phyloP scores from a whole-genome alignment of 2,888 invertebrate species.

The Drosophila siamana region DNA sequence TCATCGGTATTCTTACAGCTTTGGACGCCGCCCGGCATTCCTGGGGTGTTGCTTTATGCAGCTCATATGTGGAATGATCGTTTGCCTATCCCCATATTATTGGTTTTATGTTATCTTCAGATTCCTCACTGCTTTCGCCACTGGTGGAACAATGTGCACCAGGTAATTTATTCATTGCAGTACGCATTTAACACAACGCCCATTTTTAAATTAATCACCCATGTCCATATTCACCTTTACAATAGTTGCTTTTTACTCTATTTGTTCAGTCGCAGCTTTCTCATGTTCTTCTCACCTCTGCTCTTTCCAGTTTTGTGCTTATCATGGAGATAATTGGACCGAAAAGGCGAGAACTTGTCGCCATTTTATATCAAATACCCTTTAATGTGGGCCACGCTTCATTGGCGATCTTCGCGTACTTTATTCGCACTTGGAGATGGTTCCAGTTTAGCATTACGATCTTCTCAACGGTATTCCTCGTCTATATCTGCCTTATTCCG shows the following conservation, averaged over 20 bases:
- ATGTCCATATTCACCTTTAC: no score
- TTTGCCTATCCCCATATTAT: constrained; percentile 90
- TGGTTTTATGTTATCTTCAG: constrained; percentile 88
- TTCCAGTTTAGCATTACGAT: constrained; percentile 89
- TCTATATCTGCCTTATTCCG: constrained; percentile 89
- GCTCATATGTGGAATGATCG: constrained; percentile 89
- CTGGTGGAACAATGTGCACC: constrained; percentile 94
- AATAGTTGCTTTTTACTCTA: no score
- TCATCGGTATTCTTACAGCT: constrained; percentile 86
- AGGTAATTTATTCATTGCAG: no score
- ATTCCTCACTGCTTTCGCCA: constrained; percentile 90
- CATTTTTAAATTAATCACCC: no score
- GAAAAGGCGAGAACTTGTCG: constrained; percentile 86
- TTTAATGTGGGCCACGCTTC: constrained; percentile 90
- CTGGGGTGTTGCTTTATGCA: constrained; percentile 91
- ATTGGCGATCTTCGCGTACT: constrained; percentile 88
- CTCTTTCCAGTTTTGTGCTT: constrained; percentile 87
- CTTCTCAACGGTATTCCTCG: constrained; percentile 85
- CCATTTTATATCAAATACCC: constrained; percentile 89
- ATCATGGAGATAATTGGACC: constrained; percentile 89
- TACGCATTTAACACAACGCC: no score
- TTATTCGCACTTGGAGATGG: constrained; percentile 88
- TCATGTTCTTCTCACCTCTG: no score
- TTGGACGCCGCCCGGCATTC: constrained; percentile 90
- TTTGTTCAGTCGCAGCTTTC: no score